Conservation (phyloP, 2,113 vertebrate species). For the Charadrius vociferus region DNA sequence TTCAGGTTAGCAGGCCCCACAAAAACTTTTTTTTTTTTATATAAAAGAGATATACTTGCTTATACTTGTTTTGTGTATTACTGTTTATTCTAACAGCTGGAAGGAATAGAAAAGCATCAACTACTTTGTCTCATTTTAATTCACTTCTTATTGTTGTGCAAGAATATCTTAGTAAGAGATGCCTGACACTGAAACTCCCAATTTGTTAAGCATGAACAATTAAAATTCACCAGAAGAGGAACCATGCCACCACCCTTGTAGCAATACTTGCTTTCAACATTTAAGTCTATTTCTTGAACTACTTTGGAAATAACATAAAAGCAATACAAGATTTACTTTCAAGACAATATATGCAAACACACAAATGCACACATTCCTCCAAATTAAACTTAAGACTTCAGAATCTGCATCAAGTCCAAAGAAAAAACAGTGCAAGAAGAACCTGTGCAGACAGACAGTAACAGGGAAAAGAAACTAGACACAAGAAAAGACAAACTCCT, state of each 20-base stretch:
- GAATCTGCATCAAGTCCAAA: neutral
- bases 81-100: neutral
- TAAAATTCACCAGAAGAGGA: neutral
- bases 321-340: neutral
- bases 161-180: neutral
- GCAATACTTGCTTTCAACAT: neutral
- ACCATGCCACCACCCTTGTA: neutral
- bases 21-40: neutral
- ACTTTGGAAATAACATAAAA: neutral
- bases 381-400: neutral
- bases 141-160: conserved; percentile 27
- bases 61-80: neutral
- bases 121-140: conserved; percentile 8
- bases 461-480: neutral
- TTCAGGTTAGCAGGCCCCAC: neutral
- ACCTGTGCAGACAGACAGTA: neutral
- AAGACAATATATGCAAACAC: neutral
- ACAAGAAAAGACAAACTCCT: neutral
- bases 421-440: neutral
- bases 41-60: neutral
- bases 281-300: neutral
- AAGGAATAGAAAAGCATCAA: conserved; percentile 1
- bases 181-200: neutral
- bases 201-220: conserved; percentile 9
- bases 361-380: neutral